Evolutionary conservation across 1,140 invertebrate genomes (phyloP), one percentile per base, ranked within the genome.

Genomic region (Drosophila simulans): DNA sequence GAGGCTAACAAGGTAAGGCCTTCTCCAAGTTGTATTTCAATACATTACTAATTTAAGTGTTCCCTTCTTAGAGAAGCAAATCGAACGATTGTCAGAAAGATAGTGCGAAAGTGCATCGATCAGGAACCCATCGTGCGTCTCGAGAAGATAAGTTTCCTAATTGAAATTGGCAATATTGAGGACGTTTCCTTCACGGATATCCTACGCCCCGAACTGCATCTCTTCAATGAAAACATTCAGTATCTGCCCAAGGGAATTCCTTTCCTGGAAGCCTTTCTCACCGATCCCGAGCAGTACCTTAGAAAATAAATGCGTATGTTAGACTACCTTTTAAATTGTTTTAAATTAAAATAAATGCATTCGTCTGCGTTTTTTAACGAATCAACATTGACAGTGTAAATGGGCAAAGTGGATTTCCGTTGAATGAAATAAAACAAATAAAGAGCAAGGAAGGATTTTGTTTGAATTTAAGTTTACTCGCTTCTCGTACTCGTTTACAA

Each of bases 201-300:
- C 15, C 13, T 83, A 13, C 51, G 82, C 7, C 83, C 83, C 2
- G 66, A 69, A 12, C 15, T 88, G 27, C 54, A 88, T 63, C 39
- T 72, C n/a, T 89, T 89, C 34, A 68, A 88, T 56, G 76, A 88
- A 39, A 65, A 77, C 3, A 82, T 88, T 25, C 84, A 76, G 34
- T 78, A 62, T 72, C 54, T 88, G 40, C 84, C 83, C 20, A 83
- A 63, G 12, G 83, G 83, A 12, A 57, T 83, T 11, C 63, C 37
- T 3, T 88, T 88, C 17, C 40, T 88, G 15, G 58, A 79, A 15
- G 55, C 51, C 11, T 88, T 86, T 49, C 39, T 86, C 2, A 15
- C 56, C 1, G 43, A 68, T 25, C 82, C 82, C 5, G 83, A 79
- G 20, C 51, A 86, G 46, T 77, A 73, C 60, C 63, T 85, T 3